Evolutionary conservation across 2,888 invertebrate genomes (phyloP).

Genomic region (Slavum lentiscoides): DNA sequence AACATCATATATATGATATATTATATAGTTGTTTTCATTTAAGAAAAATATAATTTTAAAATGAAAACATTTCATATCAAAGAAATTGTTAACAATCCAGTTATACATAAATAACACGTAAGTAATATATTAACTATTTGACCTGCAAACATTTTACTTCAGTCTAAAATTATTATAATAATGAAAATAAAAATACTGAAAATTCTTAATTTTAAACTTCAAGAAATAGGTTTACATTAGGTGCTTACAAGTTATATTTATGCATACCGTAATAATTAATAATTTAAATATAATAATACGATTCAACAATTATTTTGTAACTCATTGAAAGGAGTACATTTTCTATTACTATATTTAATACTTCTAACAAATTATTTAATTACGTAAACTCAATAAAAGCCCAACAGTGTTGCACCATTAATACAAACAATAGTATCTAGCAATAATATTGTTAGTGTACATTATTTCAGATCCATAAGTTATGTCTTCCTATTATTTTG

Average conservation of each 20-base stretch:
- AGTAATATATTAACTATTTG: not conserved
- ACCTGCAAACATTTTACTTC: slow-evolving; percentile 33
- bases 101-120: slow-evolving; percentile 20
- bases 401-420: slow-evolving; percentile 27
- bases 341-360: slow-evolving; percentile 2
- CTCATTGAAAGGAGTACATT: slow-evolving; percentile 9
- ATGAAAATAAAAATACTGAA: slow-evolving; percentile 26
- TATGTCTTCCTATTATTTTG: not conserved
- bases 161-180: slow-evolving; percentile 30
- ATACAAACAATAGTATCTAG: slow-evolving; percentile 7
- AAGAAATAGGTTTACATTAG: not conserved
- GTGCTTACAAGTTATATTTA: not conserved
- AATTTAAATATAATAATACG: slow-evolving; percentile 25
- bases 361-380: not conserved
- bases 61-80: slow-evolving; percentile 3
- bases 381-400: slow-evolving; percentile 4
- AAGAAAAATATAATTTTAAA: slow-evolving; percentile 16
- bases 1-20: not conserved
- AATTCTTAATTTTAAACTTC: not conserved
- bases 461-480: slow-evolving; percentile 21
- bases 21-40: not conserved
- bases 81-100: slow-evolving; percentile 26
- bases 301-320: slow-evolving; percentile 24
- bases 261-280: not conserved
- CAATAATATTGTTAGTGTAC: slow-evolving; percentile 1